Conservation (phyloP, 2,888 invertebrate genomes). For the Andrena chrysosceles region DNA sequence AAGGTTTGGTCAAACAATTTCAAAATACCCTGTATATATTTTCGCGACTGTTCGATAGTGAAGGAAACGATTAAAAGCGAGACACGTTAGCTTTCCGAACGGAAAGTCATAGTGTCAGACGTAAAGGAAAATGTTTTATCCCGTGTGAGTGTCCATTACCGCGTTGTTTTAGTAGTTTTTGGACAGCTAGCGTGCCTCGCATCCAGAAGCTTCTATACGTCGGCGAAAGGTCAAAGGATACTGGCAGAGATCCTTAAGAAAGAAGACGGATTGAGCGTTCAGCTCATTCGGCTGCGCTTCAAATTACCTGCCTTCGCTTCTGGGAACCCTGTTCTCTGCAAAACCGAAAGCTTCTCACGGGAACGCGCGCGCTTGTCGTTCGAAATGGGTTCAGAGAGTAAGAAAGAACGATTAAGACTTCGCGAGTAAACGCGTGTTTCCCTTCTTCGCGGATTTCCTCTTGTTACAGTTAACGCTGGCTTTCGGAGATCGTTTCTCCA, state of each 20-base stretch:
- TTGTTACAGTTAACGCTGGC: not conserved
- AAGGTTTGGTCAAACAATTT: no score
- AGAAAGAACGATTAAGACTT: slow-evolving; percentile 59
- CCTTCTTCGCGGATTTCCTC: slow-evolving; percentile 29
- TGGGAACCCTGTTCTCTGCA: slow-evolving; percentile 69
- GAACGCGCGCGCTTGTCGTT: slow-evolving; percentile 65
- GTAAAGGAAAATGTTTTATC: slow-evolving; percentile 11
- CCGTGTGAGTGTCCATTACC: slow-evolving; percentile 34
- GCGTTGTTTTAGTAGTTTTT: slow-evolving; percentile 11
- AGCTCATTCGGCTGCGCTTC: slow-evolving; percentile 74
- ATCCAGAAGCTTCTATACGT: slow-evolving; percentile 58
- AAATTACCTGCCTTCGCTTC: slow-evolving; percentile 75
- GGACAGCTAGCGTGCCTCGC: slow-evolving; percentile 27
- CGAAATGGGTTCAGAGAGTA: slow-evolving; percentile 32
- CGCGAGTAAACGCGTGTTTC: slow-evolving; percentile 45
- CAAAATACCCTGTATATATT: not conserved
- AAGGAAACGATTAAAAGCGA: slow-evolving; percentile 38
- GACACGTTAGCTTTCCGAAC: slow-evolving; percentile 26
- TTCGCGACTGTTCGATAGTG: slow-evolving; percentile 15
- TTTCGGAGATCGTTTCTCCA: slow-evolving; percentile 2
- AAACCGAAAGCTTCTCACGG: slow-evolving; percentile 70
- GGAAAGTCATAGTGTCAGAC: slow-evolving; percentile 19
- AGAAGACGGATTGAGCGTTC: slow-evolving; percentile 61
- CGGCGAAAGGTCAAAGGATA: slow-evolving; percentile 55
- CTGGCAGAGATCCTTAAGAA: slow-evolving; percentile 57